Conservation (phyloP, 2,113 vertebrate genomes). For the Promerops cafer region DNA sequence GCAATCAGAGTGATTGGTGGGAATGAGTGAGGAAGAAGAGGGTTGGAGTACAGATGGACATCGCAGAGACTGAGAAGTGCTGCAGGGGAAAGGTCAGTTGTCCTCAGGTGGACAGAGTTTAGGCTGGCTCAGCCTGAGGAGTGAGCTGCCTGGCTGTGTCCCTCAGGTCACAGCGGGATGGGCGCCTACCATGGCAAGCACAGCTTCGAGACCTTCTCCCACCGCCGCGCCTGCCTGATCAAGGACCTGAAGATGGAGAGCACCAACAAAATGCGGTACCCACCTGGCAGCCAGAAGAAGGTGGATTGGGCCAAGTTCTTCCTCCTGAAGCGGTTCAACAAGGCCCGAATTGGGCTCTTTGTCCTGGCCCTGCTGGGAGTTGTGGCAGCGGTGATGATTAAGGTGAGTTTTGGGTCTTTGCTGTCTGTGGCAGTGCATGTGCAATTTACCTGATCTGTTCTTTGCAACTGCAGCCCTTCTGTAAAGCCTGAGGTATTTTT, state of each 20-base stretch:
- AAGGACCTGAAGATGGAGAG: constrained; percentile 81
- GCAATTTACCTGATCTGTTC: neutral
- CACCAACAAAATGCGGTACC: constrained; percentile 58
- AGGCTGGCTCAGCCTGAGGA: neutral
- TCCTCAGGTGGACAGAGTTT: neutral
- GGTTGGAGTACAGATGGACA: too few relatives aligned
- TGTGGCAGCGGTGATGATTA: constrained; percentile 66
- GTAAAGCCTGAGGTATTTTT: neutral
- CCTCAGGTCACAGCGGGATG: constrained; percentile 85
- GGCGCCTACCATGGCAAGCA: constrained; percentile 84
- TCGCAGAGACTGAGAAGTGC: neutral
- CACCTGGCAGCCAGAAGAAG: constrained; percentile 67
- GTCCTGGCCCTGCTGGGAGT: constrained; percentile 67
- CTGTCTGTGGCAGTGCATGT: accelerated
- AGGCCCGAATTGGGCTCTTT: constrained; percentile 55
- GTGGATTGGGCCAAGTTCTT: constrained; percentile 77
- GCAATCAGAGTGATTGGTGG: accelerated
- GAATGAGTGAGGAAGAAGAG: neutral
- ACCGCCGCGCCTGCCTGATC: constrained; percentile 80
- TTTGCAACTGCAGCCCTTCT: neutral
- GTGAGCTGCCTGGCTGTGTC: neutral
- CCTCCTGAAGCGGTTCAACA: constrained; percentile 66
- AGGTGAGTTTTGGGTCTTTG: constrained; percentile 57
- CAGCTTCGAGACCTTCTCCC: constrained; percentile 87
- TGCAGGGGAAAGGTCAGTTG: neutral